Base-by-base conservation (phyloP, 2,113 vertebrate species). In the Leucoraja erinaceus region DNA sequence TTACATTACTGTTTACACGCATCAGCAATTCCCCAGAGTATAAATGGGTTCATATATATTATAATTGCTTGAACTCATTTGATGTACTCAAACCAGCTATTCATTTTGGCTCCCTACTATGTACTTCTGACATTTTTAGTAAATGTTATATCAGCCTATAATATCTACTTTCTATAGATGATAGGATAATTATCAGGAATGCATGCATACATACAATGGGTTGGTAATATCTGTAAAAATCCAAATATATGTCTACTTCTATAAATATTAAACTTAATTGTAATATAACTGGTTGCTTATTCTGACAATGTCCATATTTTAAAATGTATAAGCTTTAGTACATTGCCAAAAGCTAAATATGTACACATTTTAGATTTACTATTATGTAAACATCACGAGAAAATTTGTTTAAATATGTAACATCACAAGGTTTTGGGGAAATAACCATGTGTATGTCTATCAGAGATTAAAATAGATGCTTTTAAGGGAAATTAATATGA, bases 41-140 rank as follows among this genome's bases (percentile, higher is more conserved):
- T 91, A 91, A 91, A 91, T 91, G 54, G 38, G 33, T 91, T 91
- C 33, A 91, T 74, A 72, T 77, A 77, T 38, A 72, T 72, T 91
- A 70, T 91, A 91, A 91, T 91, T 74, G 68, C 22, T 54, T 72
- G 18, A 70, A 91, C 20, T 38, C 90, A 54, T 91, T 91, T 91
- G 90, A 74, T 9, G 90, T 72, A 72, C 47, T 54, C 38, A 38
- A 63, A 70, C 33, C 20, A 72, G 66, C 33, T 74, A 74, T 91
- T 91, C 54, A 91, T 91, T 91, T 91, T 91, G 86, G 38, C 90
- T 72, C 66, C 38, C 38, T 68, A 70, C 66, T 47, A 54, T 72
- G 90, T 91, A 72, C 68, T 72, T 74, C 68, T 91, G 20, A 72
- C 38, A 54, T 72, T 91, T 91, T 91, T 72, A 28, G 4, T 9